A percentile compares a stretch with the other conserved stretches of the same genome.
These are phyloP conservation scores for Oryzias melastigma DNA, from an alignment of 2,113 vertebrate genomes.

Conservation along the genomic window DNA sequence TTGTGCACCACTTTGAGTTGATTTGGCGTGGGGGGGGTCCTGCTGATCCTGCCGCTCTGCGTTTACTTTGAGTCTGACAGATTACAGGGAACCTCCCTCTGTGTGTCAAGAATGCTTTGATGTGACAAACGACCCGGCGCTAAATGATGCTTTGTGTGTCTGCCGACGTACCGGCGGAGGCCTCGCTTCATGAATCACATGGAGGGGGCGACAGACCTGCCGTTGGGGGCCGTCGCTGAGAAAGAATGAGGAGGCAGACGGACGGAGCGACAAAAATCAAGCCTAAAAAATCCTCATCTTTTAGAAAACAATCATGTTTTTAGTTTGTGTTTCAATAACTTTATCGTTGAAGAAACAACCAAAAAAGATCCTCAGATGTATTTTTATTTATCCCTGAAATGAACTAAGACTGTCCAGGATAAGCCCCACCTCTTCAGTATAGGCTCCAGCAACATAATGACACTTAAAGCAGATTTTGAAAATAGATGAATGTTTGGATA, in stretches of 20 bases:
- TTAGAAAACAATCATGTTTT: not conserved
- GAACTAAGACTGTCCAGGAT: no score
- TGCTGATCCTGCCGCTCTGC: constrained; percentile 41
- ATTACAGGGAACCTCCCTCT: constrained; percentile 58
- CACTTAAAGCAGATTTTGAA: no score
- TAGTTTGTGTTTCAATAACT: not conserved
- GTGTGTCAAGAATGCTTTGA: constrained; percentile 70
- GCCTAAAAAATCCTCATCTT: not conserved
- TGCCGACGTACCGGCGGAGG: constrained; percentile 41
- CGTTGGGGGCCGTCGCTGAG: constrained; percentile 17
- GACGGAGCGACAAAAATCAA: constrained; percentile 25
- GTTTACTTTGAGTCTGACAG: constrained; percentile 54
- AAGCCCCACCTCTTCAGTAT: no score
- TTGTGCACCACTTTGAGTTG: constrained; percentile 34
- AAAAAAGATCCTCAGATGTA: not conserved
- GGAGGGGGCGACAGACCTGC: constrained; percentile 6
- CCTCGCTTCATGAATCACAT: constrained; percentile 45
- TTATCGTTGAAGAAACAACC: not conserved
- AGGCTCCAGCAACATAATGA: no score
- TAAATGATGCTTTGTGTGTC: constrained; percentile 61
- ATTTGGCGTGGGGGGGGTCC: constrained; percentile 45
- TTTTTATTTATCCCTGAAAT: no score
- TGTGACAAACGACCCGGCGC: constrained; percentile 63
- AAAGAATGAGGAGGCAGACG: constrained; percentile 13
- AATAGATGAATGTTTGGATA: no score